Evolutionary conservation across 2,888 invertebrate genomes (phyloP).

Genomic region (Xestobium rufovillosum): DNA sequence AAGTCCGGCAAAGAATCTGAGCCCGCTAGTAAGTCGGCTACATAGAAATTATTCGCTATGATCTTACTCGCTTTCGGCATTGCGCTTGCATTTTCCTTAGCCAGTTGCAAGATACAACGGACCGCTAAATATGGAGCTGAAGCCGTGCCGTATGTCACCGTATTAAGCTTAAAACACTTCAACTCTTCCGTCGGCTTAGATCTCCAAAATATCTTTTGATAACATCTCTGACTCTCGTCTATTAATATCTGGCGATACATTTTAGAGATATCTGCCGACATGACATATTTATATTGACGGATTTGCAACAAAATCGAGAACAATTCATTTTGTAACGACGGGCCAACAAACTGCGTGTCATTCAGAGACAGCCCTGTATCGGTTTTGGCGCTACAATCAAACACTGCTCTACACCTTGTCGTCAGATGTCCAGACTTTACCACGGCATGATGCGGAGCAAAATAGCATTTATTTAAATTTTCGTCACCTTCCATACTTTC

Average conservation of each 20-base stretch:
- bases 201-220: conserved; percentile 11
- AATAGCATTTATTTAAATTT: no score
- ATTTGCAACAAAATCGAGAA: no score
- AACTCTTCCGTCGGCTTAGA: conserved; percentile 2
- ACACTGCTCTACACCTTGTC: no score
- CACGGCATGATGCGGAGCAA: no score
- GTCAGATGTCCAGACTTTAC: no score
- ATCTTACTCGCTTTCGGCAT: conserved; percentile 5
- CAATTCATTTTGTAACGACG: no score
- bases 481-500: no score
- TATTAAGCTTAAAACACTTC: conserved; percentile 5
- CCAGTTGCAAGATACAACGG: conserved; percentile 6
- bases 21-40: no score
- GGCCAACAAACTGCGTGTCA: no score
- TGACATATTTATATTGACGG: conserved; percentile 9
- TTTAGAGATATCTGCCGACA: conserved; percentile 13
- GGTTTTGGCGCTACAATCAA: no score
- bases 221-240: conserved; percentile 2
- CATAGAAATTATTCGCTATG: conserved; percentile 15
- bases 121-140: conserved; percentile 5
- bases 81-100: conserved; percentile 1
- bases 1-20: conserved; percentile 6
- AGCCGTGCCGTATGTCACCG: conserved; percentile 9
- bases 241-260: no score
- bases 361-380: no score